phyloP scores from a whole-genome alignment of 2,888 invertebrate species.

The Carterocephalus palaemon region DNA sequence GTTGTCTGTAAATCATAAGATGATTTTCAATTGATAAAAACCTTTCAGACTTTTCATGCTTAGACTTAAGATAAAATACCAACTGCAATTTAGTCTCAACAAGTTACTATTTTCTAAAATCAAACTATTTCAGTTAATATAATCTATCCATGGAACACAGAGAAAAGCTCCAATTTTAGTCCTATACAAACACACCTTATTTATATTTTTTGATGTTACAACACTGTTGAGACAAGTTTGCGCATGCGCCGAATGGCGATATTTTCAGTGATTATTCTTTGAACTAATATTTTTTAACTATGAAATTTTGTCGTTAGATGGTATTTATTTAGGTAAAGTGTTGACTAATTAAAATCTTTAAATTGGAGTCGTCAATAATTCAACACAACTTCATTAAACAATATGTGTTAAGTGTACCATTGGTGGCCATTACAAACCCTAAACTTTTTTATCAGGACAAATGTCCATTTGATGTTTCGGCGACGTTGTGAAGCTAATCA shows the following conservation, averaged over 20 bases:
- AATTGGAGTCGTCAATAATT: conserved; percentile 40
- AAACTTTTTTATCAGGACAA: conserved; percentile 78
- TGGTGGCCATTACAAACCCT: conserved; percentile 79
- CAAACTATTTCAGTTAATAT: too few relatives aligned
- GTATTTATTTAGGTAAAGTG: conserved; percentile 65
- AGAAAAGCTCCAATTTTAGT: too few relatives aligned
- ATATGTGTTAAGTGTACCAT: conserved; percentile 74
- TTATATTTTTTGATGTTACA: conserved; percentile 42
- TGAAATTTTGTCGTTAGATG: conserved; percentile 73
- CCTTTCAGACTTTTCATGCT: too few relatives aligned
- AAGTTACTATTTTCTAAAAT: too few relatives aligned
- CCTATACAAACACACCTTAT: too few relatives aligned
- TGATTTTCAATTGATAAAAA: too few relatives aligned
- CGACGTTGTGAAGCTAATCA: conserved; percentile 76
- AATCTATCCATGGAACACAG: too few relatives aligned
- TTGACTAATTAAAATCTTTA: conserved; percentile 48
- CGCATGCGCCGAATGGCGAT: conserved; percentile 79
- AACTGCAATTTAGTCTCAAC: too few relatives aligned
- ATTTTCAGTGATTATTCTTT: conserved; percentile 75
- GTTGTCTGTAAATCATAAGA: too few relatives aligned
- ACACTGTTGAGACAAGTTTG: conserved; percentile 71
- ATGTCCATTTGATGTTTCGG: conserved; percentile 79
- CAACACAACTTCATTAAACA: conserved; percentile 43
- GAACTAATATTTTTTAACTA: conserved; percentile 75
- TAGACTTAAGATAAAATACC: too few relatives aligned